Evolutionary conservation across 2,797 vertebrate species (phyloP).

Genomic region (Semaprochilodus insignis): DNA sequence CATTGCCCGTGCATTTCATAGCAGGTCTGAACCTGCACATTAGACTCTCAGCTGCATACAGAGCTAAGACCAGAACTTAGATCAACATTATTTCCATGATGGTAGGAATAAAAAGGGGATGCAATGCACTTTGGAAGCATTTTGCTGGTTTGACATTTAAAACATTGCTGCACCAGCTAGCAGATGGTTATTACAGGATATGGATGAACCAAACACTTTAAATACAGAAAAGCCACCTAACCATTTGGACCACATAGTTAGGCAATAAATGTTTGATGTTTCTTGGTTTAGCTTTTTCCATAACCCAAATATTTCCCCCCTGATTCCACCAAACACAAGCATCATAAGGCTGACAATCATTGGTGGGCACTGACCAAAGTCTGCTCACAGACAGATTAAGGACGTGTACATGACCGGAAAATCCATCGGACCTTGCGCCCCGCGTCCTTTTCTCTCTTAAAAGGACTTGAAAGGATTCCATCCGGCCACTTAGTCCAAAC

Average conservation of each 20-base stretch:
- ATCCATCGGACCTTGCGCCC: conserved; percentile 21
- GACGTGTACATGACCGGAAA: conserved; percentile 16
- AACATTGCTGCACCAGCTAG: conserved; percentile 17
- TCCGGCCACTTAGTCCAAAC: conserved; percentile 60
- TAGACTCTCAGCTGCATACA: conserved; percentile 50
- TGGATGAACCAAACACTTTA: conserved; percentile 24
- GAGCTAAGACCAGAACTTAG: conserved; percentile 39
- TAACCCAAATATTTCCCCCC: background rate
- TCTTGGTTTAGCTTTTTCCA: conserved; percentile 5
- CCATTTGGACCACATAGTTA: background rate
- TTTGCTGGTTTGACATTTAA: conserved; percentile 18
- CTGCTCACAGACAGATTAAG: conserved; percentile 25
- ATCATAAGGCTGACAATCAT: conserved; percentile 14
- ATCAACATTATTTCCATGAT: conserved; percentile 21
- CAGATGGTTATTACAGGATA: conserved; percentile 27
- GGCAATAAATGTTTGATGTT: background rate
- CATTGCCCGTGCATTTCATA: conserved; percentile 64
- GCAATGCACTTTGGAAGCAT: conserved; percentile 27
- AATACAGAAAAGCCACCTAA: conserved; percentile 19
- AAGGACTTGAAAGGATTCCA: conserved; percentile 48
- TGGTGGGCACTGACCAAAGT: conserved; percentile 21
- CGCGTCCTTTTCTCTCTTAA: conserved; percentile 57
- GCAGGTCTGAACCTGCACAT: conserved; percentile 58
- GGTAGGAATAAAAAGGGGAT: conserved; percentile 3
- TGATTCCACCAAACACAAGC: conserved; percentile 3